phyloP scores from a whole-genome alignment of 2,888 invertebrate genomes.

The Chrysopilus asiliformis region DNA sequence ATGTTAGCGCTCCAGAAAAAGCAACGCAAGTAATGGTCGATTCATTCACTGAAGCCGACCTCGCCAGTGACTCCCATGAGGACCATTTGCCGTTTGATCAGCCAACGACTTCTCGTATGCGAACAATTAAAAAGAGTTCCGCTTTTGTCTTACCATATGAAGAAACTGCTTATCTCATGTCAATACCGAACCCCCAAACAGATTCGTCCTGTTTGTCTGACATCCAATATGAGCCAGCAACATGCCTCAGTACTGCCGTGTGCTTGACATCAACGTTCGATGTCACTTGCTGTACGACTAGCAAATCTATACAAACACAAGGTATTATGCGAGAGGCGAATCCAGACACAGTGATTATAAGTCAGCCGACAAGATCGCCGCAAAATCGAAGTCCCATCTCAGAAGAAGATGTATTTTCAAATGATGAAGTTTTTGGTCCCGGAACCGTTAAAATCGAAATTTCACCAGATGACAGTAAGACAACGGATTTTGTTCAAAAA shows the following conservation, averaged over 20 bases:
- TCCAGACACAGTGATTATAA: constrained; percentile 42
- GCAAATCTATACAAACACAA: constrained; percentile 18
- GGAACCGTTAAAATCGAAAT: constrained; percentile 43
- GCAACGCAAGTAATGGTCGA: constrained; percentile 64
- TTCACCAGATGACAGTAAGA: constrained; percentile 44
- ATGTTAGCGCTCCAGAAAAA: constrained; percentile 63
- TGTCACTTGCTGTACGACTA: constrained; percentile 28
- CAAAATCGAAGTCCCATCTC: constrained; percentile 46
- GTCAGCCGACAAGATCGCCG: constrained; percentile 47
- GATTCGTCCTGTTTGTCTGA: constrained; percentile 23
- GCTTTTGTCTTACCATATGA: constrained; percentile 26
- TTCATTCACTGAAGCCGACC: constrained; percentile 47
- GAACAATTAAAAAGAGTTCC: too few species aligned
- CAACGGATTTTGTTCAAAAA: constrained; percentile 27
- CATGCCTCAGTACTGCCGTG: constrained; percentile 31
- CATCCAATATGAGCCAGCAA: constrained; percentile 24
- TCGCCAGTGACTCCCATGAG: constrained; percentile 45
- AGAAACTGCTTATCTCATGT: constrained; percentile 33
- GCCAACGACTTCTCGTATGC: constrained; percentile 29
- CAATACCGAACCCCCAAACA: constrained; percentile 23
- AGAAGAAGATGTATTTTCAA: constrained; percentile 45
- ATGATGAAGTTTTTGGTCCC: constrained; percentile 48
- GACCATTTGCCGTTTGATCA: constrained; percentile 36
- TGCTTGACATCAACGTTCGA: constrained; percentile 31
- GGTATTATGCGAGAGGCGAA: constrained; percentile 14